Base-by-base conservation (phyloP, 1,140 invertebrate species). In the Diachasma alloeum region DNA sequence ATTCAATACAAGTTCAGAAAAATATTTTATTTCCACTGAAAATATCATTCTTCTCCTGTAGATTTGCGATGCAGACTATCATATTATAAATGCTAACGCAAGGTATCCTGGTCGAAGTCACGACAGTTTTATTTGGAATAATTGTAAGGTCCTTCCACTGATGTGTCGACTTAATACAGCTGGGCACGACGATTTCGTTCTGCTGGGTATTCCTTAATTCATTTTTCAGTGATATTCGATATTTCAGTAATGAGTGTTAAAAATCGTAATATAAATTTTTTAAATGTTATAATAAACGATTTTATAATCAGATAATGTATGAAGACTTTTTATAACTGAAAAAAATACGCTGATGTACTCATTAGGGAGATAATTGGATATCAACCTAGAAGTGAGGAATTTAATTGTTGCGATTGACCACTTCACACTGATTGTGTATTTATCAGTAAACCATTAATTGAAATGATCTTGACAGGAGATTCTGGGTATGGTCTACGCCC, bases 401-500 rank as follows among this genome's bases (percentile, higher is more conserved):
- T 31, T 31, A 2, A n/a, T n/a, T n/a, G n/a, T n/a, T n/a, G n/a
- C n/a, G n/a, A n/a, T 26, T 22, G 4, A 24, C 8, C 22, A 66
- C 3, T 11, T 19, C 11, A 10, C n/a, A 42, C 24, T 13, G 31
- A 37, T 26, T 36, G 17, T 13, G 24, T 63, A n/a, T 22, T 66
- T 26, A n/a, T n/a, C 53, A 63, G 17, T 44, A 74, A 39, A 71
- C 75, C n/a, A 73, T 13, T n/a, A 56, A 37, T 79, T 0, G 68
- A 4, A n/a, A n/a, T 46, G 44, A 46, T 46, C 9, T 46, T 46
- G 11, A 11, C 9, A 87, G 85, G 85, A 66, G 83, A 87, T 78
- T 86, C 83, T 13, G 84, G 84, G n/a, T 89, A 89, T 81, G 81
- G 84, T 42, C 78, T 86, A 66, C 71, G 83, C 10, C 82, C 85